Conservation (phyloP, 2,797 vertebrate genomes). For the Sardinella longiceps region DNA sequence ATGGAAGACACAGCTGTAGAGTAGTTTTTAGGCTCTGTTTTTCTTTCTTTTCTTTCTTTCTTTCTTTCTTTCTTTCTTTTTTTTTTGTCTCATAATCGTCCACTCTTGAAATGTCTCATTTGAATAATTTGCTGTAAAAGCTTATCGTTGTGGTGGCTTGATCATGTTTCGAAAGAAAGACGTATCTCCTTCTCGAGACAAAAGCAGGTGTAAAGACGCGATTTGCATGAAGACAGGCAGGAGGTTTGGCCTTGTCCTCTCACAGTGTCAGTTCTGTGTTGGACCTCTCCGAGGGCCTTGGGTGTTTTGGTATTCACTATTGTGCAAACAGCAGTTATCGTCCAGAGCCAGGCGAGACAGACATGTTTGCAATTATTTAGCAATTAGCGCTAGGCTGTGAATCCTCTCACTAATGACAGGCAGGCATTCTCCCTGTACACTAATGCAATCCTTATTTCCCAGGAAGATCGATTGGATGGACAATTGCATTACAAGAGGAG, state of each 20-base stretch:
- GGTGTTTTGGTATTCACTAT: neutral
- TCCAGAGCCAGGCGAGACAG: constrained; percentile 40
- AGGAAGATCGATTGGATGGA: constrained; percentile 60
- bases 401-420: constrained; percentile 49
- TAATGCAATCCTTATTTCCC: constrained; percentile 58
- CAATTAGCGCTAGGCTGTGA: constrained; percentile 46
- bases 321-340: constrained; percentile 35
- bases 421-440: constrained; percentile 53
- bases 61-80: neutral
- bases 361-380: constrained; percentile 50
- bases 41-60: neutral
- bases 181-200: constrained; percentile 29
- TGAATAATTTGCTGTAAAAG: constrained; percentile 50
- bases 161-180: constrained; percentile 30
- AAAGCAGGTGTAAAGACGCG: constrained; percentile 43
- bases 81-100: constrained; percentile 45
- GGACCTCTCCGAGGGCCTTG: neutral
- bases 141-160: constrained; percentile 34
- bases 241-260: neutral
- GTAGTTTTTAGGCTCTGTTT: constrained; percentile 26
- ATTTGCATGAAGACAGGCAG: constrained; percentile 32
- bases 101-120: constrained; percentile 51
- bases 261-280: constrained; percentile 41
- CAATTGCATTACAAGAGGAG: constrained; percentile 41
- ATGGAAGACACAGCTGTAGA: constrained; percentile 13